Base-by-base conservation (phyloP, 35 echinoderm and acorn worm species). In the Holothuria glaberrima region DNA sequence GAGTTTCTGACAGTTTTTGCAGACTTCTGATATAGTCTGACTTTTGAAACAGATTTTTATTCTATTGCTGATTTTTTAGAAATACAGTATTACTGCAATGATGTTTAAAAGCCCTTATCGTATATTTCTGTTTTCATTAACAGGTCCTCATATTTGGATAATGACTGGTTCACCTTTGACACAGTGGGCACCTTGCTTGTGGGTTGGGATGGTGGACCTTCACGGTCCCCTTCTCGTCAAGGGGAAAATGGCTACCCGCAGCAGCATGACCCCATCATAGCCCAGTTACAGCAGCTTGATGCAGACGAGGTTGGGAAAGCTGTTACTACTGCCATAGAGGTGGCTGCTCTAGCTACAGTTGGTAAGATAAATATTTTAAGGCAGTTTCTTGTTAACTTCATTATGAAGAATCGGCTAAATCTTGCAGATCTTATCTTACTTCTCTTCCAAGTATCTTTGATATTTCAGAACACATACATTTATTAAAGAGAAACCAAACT, bases 111-210 rank as follows among this genome's bases (percentile, higher is more conserved):
- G 36, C 7, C 36, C 36, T 41, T 7, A 4, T 41, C 36, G 7
- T 4, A 41, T 41, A 41, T 41, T 41, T 41, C 7, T 7, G 36
- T 54, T 54, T 2, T 54, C 3, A 2, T 54, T 54, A 0, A 54
- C 63, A 98, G 90, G 54, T 99, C 97, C 6, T 92, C 97, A 29
- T 99, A 99, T 86, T 64, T 99, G 32, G 97, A 99, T 91, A 94
- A 99, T 74, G 97, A 99, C 26, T 99, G 97, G 97, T 93, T 99
- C 57, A 93, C 91, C 21, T 99, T 95, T 80, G 97, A 99, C 60
- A 94, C 91, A 0, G 59, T 94, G 14, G 89, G 93, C 27, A 95
- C 97, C 30, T 59, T 99, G 20, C 87, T 99, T 0, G 93, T 99
- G 30, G 97, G 97, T 5, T 99, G 96, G 96, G 96, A 98, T 61